A percentile compares a stretch with the other conserved stretches of the same genome.
Conservation (phyloP, 2,113 vertebrate species). For the Gnathonemus longibarbis region DNA sequence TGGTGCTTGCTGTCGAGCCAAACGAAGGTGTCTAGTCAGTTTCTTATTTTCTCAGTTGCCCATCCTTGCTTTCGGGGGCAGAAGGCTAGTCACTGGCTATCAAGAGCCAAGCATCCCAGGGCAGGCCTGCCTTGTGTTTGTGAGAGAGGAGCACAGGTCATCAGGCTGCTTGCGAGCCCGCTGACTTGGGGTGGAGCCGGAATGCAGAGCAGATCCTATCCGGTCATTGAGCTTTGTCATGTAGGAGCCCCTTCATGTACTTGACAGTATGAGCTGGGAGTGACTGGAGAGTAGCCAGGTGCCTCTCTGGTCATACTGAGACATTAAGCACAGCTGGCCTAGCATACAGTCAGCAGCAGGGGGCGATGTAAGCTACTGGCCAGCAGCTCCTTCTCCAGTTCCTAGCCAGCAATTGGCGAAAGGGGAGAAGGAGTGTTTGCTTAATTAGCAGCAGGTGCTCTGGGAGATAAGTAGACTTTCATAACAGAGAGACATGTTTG, state of each 20-base stretch:
- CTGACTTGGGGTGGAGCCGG: not conserved
- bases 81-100: not conserved
- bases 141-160: not conserved
- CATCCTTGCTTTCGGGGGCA: not conserved
- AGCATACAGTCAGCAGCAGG: constrained; percentile 6
- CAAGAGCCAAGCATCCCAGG: not conserved
- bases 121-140: not conserved
- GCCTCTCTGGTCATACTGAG: not conserved
- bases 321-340: not conserved
- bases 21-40: not conserved
- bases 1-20: not conserved
- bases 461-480: not conserved
- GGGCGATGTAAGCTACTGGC: not conserved
- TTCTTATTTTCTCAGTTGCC: not conserved
- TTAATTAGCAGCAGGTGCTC: constrained; percentile 26
- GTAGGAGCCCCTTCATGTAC: not conserved
- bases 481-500: not conserved
- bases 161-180: not conserved
- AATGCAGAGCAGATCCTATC: not conserved
- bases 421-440: not conserved
- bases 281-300: not conserved
- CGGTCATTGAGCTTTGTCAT: not conserved
- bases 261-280: not conserved
- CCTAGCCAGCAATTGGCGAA: not conserved
- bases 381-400: not conserved